A percentile compares a stretch with the other conserved stretches of the same genome.
Evolutionary conservation across 2,113 vertebrate species (phyloP).

Genomic region (Rhinogobius similis): DNA sequence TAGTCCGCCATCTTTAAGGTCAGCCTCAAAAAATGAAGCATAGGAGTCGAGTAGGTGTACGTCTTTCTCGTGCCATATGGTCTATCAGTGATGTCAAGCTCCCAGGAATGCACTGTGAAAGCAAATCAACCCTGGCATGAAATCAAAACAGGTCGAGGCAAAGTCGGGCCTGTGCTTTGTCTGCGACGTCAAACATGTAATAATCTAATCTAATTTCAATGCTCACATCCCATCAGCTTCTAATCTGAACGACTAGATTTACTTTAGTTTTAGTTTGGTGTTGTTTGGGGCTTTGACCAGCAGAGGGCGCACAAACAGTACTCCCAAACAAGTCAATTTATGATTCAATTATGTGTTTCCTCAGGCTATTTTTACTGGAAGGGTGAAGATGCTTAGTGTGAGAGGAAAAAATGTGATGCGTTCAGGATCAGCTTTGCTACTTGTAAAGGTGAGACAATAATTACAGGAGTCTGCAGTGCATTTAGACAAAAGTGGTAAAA

Average conservation of each 20-base stretch:
- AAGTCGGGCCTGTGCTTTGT: background rate
- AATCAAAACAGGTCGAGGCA: conserved; percentile 17
- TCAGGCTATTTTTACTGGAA: conserved; percentile 11
- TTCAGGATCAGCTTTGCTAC: too few species aligned
- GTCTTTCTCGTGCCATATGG: conserved; percentile 17
- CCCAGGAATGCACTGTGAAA: conserved; percentile 43
- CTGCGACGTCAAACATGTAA: background rate
- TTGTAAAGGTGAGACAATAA: too few species aligned
- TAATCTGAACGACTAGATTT: background rate
- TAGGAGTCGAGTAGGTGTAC: conserved; percentile 30
- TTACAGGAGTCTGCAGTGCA: background rate
- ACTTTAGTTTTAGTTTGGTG: background rate
- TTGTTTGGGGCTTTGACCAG: conserved; percentile 39
- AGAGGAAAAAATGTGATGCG: too few species aligned
- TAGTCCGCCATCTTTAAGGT: conserved; percentile 58
- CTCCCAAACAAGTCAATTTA: background rate
- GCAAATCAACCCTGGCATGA: conserved; percentile 20
- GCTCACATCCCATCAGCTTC: background rate
- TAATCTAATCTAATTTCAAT: background rate
- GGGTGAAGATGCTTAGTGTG: background rate
- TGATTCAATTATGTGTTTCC: background rate
- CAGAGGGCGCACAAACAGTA: conserved; percentile 48
- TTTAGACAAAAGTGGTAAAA: background rate
- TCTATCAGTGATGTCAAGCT: conserved; percentile 43
- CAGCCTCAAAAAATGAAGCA: conserved; percentile 25